Evolutionary conservation across 2,888 invertebrate species (phyloP).

Genomic region (Temnothorax ravouxi): DNA sequence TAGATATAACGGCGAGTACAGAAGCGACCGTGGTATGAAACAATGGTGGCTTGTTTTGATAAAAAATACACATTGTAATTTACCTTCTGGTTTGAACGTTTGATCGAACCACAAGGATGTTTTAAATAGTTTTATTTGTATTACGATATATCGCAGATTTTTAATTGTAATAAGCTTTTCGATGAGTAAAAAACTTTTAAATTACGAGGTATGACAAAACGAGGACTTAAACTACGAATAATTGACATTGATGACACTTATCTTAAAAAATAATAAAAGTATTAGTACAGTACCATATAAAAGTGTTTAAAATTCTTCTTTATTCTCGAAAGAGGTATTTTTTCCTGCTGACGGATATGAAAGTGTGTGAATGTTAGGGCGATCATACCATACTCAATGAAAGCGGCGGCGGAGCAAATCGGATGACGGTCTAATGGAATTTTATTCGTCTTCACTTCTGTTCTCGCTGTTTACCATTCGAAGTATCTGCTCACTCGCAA

Average conservation of each 20-base stretch:
- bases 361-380: constrained; percentile 29
- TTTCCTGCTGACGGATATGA: not conserved
- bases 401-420: not conserved
- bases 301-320: not conserved
- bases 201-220: not conserved
- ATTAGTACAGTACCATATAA: not conserved
- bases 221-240: not conserved
- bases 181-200: not conserved
- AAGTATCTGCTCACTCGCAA: constrained; percentile 18
- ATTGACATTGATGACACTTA: not conserved
- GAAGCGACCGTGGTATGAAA: constrained; percentile 18
- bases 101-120: not conserved
- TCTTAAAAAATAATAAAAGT: not conserved
- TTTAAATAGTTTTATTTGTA: not conserved
- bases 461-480: constrained; percentile 43
- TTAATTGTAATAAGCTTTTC: not conserved
- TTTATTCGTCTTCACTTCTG: constrained; percentile 48
- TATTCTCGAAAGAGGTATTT: not conserved
- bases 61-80: constrained; percentile 27
- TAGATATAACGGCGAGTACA: constrained; percentile 37
- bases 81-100: constrained; percentile 14
- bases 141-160: not conserved
- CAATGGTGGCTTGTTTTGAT: constrained; percentile 14
- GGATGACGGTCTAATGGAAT: constrained; percentile 45
- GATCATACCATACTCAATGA: constrained; percentile 9